Conservation (phyloP, 2,888 invertebrate genomes). For the Caenorhabditis sp. region DNA sequence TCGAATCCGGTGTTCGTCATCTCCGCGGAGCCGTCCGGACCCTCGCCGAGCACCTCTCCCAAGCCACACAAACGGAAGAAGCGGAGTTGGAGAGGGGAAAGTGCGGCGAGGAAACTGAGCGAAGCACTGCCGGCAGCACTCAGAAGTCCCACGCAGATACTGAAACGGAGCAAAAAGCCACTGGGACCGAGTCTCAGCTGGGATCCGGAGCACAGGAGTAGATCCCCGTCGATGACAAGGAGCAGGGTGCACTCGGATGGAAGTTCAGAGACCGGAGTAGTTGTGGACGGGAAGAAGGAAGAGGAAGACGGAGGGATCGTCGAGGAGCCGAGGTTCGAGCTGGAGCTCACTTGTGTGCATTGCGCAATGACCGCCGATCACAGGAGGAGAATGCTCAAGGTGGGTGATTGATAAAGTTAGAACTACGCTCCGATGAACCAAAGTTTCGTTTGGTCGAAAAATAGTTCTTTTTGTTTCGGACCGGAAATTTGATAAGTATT, state of each 20-base stretch:
- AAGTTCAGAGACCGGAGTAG: conserved; percentile 48
- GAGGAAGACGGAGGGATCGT: conserved; percentile 55
- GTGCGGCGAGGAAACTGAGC: conserved; percentile 60
- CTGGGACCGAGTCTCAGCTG: conserved; percentile 75
- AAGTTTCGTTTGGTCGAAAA: not conserved
- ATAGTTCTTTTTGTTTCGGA: no score
- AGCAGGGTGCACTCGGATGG: conserved; percentile 66
- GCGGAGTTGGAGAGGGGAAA: conserved; percentile 56
- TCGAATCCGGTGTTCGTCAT: conserved; percentile 54
- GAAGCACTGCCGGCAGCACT: conserved; percentile 67
- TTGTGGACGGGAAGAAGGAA: conserved; percentile 40
- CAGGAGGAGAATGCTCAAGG: conserved; percentile 57
- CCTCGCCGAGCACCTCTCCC: conserved; percentile 47
- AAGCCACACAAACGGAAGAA: conserved; percentile 55
- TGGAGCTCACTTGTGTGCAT: conserved; percentile 64
- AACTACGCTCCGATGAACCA: not conserved
- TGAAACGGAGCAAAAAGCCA: conserved; percentile 68
- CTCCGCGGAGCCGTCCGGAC: conserved; percentile 32
- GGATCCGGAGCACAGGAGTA: conserved; percentile 73
- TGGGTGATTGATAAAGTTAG: conserved; percentile 14
- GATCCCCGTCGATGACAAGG: conserved; percentile 53
- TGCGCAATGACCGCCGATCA: conserved; percentile 68
- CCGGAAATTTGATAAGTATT: no score
- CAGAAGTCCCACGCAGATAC: conserved; percentile 64
- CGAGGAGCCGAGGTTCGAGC: conserved; percentile 64